Conservation (phyloP, 1,140 invertebrate species). For the Zophobas atratus region DNA sequence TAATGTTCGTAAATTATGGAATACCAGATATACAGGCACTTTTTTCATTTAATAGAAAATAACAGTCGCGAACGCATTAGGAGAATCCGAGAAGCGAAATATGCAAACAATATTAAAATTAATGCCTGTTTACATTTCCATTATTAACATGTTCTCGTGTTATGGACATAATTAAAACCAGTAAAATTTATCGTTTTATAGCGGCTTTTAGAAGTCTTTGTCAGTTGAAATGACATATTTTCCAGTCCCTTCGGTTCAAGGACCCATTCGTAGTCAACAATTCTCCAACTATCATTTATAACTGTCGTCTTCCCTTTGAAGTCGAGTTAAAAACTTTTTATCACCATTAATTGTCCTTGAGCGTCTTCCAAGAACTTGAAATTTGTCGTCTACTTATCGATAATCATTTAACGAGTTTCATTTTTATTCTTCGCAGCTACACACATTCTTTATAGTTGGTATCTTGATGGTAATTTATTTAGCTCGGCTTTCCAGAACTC, state of each 20-base stretch:
- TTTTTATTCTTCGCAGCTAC: neutral
- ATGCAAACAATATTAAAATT: neutral
- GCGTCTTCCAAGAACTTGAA: neutral
- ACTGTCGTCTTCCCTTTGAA: neutral
- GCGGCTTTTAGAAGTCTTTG: neutral
- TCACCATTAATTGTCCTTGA: neutral
- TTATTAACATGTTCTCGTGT: neutral
- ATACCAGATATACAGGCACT: too few species aligned
- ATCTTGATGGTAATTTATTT: neutral
- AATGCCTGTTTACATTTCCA: neutral
- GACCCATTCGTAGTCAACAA: neutral
- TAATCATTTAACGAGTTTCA: neutral
- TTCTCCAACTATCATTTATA: neutral
- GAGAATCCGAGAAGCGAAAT: neutral
- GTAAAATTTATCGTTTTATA: neutral
- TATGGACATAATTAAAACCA: neutral
- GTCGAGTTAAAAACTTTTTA: neutral
- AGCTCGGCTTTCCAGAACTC: neutral
- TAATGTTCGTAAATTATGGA: too few species aligned
- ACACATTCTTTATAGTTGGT: neutral
- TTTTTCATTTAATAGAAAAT: too few species aligned
- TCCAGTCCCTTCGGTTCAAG: neutral
- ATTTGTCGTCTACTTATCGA: neutral
- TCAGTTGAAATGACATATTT: neutral
- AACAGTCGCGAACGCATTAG: neutral